A percentile compares a stretch with the other conserved stretches of the same genome.
phyloP scores from a whole-genome alignment of 2,888 invertebrate species.

The Petrolisthes manimaculis region DNA sequence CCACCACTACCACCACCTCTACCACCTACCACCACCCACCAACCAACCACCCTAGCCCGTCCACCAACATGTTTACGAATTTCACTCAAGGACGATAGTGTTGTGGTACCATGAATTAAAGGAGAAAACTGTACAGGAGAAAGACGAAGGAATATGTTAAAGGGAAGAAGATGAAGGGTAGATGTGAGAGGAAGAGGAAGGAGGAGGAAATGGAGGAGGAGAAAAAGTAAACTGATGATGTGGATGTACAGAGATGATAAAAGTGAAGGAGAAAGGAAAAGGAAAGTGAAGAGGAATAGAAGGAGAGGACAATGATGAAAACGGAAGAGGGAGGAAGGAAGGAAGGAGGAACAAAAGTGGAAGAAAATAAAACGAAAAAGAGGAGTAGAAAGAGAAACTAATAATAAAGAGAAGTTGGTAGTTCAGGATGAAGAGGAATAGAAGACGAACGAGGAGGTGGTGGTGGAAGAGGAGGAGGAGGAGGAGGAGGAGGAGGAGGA shows the following conservation, averaged over 20 bases:
- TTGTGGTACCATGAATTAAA: too few relatives aligned
- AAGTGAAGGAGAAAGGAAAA: neutral
- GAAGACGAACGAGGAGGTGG: neutral
- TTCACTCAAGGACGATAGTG: too few relatives aligned
- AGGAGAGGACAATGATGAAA: too few relatives aligned
- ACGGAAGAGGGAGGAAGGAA: neutral
- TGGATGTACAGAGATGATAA: neutral
- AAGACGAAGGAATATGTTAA: neutral
- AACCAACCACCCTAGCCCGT: too few relatives aligned
- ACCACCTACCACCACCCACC: too few relatives aligned
- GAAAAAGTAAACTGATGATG: neutral
- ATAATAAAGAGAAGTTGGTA: neutral
- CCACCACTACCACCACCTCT: too few relatives aligned
- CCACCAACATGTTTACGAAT: too few relatives aligned
- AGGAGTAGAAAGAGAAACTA: constrained; percentile 10
- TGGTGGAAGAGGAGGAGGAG: neutral
- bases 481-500: constrained; percentile 12
- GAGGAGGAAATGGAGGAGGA: neutral
- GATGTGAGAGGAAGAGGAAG: neutral
- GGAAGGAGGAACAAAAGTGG: neutral
- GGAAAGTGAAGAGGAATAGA: neutral
- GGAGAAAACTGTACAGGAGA: too few relatives aligned
- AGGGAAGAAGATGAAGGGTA: neutral
- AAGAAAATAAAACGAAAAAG: neutral
- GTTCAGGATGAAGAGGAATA: constrained; percentile 12